A percentile compares a stretch with the other conserved stretches of the same genome.
Evolutionary conservation across 2,888 invertebrate genomes (phyloP).

Genomic region (Agrilus cyanescens): DNA sequence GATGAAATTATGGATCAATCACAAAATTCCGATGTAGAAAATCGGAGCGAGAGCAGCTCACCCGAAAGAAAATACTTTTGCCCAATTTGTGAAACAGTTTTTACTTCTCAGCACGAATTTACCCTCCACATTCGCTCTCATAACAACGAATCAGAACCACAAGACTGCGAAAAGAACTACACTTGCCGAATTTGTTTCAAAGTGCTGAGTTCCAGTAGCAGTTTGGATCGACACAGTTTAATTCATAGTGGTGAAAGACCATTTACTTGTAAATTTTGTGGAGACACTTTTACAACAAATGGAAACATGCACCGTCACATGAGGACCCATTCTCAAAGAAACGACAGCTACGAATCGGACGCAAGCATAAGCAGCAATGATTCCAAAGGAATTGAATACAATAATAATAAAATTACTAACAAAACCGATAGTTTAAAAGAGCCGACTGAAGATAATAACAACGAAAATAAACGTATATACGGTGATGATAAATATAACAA

Average conservation of each 20-base stretch:
- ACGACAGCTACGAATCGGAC: conserved; percentile 49
- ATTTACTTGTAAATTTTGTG: conserved; percentile 66
- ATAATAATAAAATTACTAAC: conserved; percentile 29
- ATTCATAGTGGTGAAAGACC: conserved; percentile 73
- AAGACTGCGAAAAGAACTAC: conserved; percentile 38
- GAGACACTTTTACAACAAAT: conserved; percentile 72
- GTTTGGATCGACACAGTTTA: conserved; percentile 66
- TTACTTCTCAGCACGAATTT: conserved; percentile 52
- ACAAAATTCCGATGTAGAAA: conserved; percentile 38
- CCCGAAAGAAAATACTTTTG: conserved; percentile 42
- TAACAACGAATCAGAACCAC: conserved; percentile 41
- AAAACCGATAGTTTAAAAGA: conserved; percentile 12
- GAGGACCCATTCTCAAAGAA: conserved; percentile 52
- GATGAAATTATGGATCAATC: conserved; percentile 14
- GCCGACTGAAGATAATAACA: conserved; percentile 26
- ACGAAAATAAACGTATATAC: conserved; percentile 21
- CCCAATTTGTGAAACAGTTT: conserved; percentile 50
- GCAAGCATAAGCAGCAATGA: conserved; percentile 40
- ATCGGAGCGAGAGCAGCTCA: conserved; percentile 43
- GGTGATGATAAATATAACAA: conserved; percentile 15
- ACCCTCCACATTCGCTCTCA: conserved; percentile 58
- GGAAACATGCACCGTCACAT: conserved; percentile 79
- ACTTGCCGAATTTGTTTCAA: conserved; percentile 57
- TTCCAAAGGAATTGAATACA: conserved; percentile 32
- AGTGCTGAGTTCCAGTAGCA: conserved; percentile 64